Percentiles rank a stretch among this genome's conserved stretches.
These are phyloP conservation scores for Musca vetustissima DNA, from an alignment of 1,140 invertebrate species.

Conservation along the genomic window DNA sequence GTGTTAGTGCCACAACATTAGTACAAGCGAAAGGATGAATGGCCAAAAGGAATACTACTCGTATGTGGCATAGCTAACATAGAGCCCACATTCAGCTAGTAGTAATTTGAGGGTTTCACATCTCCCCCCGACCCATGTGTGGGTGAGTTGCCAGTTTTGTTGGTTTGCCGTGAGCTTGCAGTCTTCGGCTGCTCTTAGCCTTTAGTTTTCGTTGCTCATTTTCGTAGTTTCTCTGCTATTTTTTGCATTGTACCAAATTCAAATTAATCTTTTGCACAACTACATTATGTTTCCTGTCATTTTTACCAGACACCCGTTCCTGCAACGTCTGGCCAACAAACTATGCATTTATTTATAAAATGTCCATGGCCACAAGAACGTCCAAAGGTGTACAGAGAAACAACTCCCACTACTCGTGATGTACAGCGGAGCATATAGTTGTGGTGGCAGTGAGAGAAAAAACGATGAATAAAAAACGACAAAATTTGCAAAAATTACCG, in stretches of 20 bases:
- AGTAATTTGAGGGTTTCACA: not conserved
- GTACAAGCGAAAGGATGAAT: no score
- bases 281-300: constrained; percentile 24
- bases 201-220: not conserved
- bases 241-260: constrained; percentile 13
- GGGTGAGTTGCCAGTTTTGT: not conserved
- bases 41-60: no score
- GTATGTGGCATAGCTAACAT: no score
- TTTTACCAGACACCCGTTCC: not conserved
- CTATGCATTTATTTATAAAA: constrained; percentile 1
- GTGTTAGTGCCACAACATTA: no score
- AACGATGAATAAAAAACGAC: constrained; percentile 10
- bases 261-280: constrained; percentile 23
- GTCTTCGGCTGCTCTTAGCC: not conserved
- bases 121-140: not conserved
- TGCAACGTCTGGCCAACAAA: not conserved
- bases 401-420: no score
- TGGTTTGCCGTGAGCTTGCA: not conserved
- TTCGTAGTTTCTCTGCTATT: no score
- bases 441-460: not conserved
- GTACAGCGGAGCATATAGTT: no score
- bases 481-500: constrained; percentile 24
- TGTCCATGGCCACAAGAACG: not conserved
- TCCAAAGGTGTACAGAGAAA: not conserved
- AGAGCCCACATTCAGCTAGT: not conserved